These are phyloP conservation scores for Balanococcus diminutus DNA, from an alignment of 2,888 invertebrate species.

Conservation along the genomic window DNA sequence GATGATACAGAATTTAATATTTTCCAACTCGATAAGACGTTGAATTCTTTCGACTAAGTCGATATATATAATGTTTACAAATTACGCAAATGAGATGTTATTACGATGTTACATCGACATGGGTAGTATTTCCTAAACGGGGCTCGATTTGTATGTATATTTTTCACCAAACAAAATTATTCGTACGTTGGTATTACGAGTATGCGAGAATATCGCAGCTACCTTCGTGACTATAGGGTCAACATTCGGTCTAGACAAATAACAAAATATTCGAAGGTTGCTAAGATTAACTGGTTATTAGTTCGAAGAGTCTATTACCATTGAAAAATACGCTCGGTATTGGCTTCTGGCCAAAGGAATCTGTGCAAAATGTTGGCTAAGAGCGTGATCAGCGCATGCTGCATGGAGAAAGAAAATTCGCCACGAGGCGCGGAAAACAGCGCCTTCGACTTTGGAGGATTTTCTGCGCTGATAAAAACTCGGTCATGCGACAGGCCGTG, in stretches of 20 bases:
- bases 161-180: background rate
- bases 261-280: conserved; percentile 21
- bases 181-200: too few relatives aligned
- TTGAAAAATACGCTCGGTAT: background rate
- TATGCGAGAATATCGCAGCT: background rate
- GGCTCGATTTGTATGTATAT: background rate
- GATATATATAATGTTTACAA: background rate
- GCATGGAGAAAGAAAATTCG: too few relatives aligned
- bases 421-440: background rate
- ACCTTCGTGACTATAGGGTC: conserved; percentile 19
- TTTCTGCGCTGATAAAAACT: background rate
- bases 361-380: background rate
- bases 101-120: conserved; percentile 2
- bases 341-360: background rate
- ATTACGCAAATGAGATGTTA: conserved; percentile 6
- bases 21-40: background rate
- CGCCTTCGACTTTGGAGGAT: background rate
- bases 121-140: background rate
- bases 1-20: background rate
- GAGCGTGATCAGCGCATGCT: conserved; percentile 6
- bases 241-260: conserved; percentile 35
- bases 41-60: background rate
- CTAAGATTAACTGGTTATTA: background rate
- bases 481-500: background rate
- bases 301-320: background rate